Conservation (phyloP, 2,113 vertebrate genomes). For the Pontoporia blainvillei region DNA sequence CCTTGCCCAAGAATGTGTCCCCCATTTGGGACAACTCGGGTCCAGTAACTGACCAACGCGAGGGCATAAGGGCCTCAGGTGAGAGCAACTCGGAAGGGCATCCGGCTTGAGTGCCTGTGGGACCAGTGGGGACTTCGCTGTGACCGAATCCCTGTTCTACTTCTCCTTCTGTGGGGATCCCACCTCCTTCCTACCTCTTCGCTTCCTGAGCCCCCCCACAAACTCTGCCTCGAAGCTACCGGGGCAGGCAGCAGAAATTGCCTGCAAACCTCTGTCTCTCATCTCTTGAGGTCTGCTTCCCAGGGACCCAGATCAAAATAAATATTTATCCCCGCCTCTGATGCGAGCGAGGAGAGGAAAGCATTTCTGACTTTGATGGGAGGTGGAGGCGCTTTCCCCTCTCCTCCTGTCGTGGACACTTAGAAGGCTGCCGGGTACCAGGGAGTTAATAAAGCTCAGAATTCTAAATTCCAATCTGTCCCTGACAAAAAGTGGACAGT, state of each 20-base stretch:
- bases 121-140: too few species aligned
- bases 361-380: neutral
- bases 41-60: neutral
- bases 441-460: neutral
- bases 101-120: fast-evolving
- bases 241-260: neutral
- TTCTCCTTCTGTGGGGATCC: neutral
- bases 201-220: neutral
- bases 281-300: neutral
- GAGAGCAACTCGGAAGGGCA: fast-evolving
- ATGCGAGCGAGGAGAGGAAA: neutral
- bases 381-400: neutral
- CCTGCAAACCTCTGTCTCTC: neutral
- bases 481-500: neutral
- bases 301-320: neutral
- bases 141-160: fast-evolving
- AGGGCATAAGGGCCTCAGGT: neutral
- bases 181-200: neutral
- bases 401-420: neutral
- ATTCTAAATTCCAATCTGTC: neutral
- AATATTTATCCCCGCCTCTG: neutral
- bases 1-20: neutral
- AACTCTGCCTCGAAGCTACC: neutral
- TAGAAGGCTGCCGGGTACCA: fast-evolving
- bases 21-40: neutral